Conservation (phyloP, 1,140 invertebrate species). For the Pseudomyrmex pallidus region DNA sequence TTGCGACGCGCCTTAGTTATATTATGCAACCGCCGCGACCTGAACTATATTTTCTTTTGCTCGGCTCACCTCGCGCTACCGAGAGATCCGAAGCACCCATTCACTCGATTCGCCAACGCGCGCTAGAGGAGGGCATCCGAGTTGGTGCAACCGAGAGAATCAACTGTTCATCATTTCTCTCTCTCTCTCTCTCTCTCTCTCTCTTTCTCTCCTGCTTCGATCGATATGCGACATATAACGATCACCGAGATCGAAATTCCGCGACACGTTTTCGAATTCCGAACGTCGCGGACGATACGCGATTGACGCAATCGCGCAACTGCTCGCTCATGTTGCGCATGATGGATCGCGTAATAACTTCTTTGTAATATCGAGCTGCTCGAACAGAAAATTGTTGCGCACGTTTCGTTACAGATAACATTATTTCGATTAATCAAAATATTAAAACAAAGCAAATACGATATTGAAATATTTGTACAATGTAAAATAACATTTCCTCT, state of each 20-base stretch:
- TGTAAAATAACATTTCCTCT: background rate
- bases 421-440: too few species aligned
- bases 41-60: slow-evolving; percentile 73
- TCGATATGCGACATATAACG: slow-evolving; percentile 18
- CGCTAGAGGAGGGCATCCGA: slow-evolving; percentile 34
- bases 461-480: too few species aligned
- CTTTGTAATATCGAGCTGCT: background rate
- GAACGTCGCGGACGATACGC: background rate
- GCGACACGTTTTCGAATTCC: slow-evolving; percentile 60
- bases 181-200: slow-evolving; percentile 1
- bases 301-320: slow-evolving; percentile 14
- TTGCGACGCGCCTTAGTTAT: slow-evolving; percentile 62
- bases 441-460: too few species aligned
- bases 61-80: slow-evolving; percentile 58
- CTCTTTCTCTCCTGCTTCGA: background rate
- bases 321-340: background rate
- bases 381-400: too few species aligned
- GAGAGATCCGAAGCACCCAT: slow-evolving; percentile 59
- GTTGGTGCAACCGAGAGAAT: slow-evolving; percentile 43
- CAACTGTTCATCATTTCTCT: background rate
- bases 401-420: too few species aligned
- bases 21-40: slow-evolving; percentile 64
- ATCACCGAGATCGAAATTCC: slow-evolving; percentile 49
- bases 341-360: background rate
- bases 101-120: slow-evolving; percentile 56